Evolutionary conservation across 2,113 vertebrate species (phyloP), one percentile per base, ranked within the genome.

Genomic region (Erythrocercus mccallii): DNA sequence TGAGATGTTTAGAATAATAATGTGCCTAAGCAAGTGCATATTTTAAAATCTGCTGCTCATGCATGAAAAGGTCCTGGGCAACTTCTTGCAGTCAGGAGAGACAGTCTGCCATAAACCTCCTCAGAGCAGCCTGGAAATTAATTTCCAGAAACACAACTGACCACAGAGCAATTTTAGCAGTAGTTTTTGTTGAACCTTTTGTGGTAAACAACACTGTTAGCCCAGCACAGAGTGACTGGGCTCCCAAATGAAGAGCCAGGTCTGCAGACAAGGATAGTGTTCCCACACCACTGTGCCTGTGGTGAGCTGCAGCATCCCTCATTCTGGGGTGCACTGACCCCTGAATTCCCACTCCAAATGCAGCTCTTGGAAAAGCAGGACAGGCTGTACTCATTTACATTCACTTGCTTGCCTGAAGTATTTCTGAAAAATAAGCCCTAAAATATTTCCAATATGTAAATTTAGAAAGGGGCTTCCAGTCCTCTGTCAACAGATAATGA

Each of bases 111-210:
- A 58, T n/a, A 89, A 69, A 82, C 79, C 66, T 96, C 54, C 90
- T 71, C 87, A 44, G n/a, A 88, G 93, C 69, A 95, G 53, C 93
- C 94, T 96, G 94, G 96, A 97, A 96, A 94, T 93, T 94, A 96
- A 97, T 97, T 97, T 97, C 81, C 90, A 96, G 86, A 94, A 92
- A 40, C 64, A 76, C 58, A 84, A 64, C 81, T 97, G 96, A 74
- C 93, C 93, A 95, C 82, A 48, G 71, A 94, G 56, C 85, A 90
- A 93, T 94, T 96, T 95, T n/a, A 95, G 91, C 74, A 66, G 88
- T 15, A 92, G 95, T 44, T 96, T 95, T 66, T 95, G 81, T 76
- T 89, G 95, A 96, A 74, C 51, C 64, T 94, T 95, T 90, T 69
- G 80, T 61, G 65, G 80, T 86, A 93, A 97, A 94, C 88, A 96